Conservation (phyloP, 2,797 vertebrate species). For the Malacoraja senta region DNA sequence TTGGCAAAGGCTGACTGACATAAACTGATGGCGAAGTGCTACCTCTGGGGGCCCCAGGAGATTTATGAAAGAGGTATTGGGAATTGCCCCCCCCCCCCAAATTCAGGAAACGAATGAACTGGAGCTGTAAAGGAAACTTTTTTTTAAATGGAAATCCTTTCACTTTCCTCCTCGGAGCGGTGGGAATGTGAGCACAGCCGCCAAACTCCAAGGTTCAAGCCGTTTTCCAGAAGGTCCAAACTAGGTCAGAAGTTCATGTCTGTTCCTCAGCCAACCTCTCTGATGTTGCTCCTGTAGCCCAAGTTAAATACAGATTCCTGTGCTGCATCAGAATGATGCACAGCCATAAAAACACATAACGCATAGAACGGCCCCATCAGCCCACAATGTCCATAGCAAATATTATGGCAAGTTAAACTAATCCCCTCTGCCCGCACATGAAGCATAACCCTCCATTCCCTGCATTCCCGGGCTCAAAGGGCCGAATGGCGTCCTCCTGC, state of each 20-base stretch:
- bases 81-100: neutral
- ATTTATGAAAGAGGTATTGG: conserved; percentile 24
- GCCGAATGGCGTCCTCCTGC: no score
- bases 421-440: no score
- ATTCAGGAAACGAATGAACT: conserved; percentile 35
- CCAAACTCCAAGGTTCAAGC: neutral
- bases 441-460: no score
- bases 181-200: neutral
- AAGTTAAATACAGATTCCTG: neutral
- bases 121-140: neutral
- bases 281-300: neutral
- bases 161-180: neutral
- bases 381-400: no score
- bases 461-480: no score
- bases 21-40: conserved; percentile 8
- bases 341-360: neutral
- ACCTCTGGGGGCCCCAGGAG: conserved; percentile 25
- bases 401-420: no score
- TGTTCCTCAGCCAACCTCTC: neutral
- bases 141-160: neutral
- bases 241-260: conserved; percentile 3
- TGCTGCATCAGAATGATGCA: neutral
- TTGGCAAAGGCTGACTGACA: neutral
- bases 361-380: no score
- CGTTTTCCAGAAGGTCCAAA: neutral